Conservation (phyloP, 1,140 invertebrate species). For the Drosophila bocki region DNA sequence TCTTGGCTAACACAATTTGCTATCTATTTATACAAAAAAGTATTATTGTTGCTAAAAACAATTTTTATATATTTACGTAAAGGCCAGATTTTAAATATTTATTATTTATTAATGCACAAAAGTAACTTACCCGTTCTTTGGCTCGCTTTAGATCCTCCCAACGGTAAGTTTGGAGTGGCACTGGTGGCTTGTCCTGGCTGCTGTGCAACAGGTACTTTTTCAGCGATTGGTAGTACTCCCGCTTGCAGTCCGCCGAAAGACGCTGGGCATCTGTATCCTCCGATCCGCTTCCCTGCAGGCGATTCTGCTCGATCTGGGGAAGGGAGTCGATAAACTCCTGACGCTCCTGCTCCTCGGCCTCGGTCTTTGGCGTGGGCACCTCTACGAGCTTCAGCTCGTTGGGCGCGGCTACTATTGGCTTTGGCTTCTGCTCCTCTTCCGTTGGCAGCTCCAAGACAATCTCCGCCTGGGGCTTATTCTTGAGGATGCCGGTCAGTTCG, state of each 20-base stretch:
- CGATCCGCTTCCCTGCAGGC: slow-evolving; percentile 15
- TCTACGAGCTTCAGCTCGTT: slow-evolving; percentile 73
- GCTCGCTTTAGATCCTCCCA: slow-evolving; percentile 90
- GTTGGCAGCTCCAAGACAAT: slow-evolving; percentile 46
- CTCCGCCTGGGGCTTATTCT: slow-evolving; percentile 68
- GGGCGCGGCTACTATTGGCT: slow-evolving; percentile 28
- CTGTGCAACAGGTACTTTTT: slow-evolving; percentile 78
- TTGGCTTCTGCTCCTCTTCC: slow-evolving; percentile 20
- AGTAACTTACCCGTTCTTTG: slow-evolving; percentile 79
- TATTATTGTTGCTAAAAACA: background rate
- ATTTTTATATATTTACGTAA: background rate
- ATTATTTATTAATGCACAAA: background rate
- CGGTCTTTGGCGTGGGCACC: slow-evolving; percentile 73
- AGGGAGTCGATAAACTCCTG: slow-evolving; percentile 79
- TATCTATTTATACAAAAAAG: background rate
- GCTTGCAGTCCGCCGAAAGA: slow-evolving; percentile 80
- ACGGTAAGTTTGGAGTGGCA: slow-evolving; percentile 89
- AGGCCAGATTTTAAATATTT: background rate
- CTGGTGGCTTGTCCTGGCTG: slow-evolving; percentile 86
- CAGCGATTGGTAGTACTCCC: slow-evolving; percentile 83
- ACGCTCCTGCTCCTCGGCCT: slow-evolving; percentile 72
- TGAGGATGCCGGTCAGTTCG: slow-evolving; percentile 79
- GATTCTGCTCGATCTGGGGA: slow-evolving; percentile 70
- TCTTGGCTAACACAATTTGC: background rate
- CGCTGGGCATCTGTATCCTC: slow-evolving; percentile 69